Evolutionary conservation across 2,888 invertebrate species (phyloP).

Genomic region (Perizoma flavofasciatum): DNA sequence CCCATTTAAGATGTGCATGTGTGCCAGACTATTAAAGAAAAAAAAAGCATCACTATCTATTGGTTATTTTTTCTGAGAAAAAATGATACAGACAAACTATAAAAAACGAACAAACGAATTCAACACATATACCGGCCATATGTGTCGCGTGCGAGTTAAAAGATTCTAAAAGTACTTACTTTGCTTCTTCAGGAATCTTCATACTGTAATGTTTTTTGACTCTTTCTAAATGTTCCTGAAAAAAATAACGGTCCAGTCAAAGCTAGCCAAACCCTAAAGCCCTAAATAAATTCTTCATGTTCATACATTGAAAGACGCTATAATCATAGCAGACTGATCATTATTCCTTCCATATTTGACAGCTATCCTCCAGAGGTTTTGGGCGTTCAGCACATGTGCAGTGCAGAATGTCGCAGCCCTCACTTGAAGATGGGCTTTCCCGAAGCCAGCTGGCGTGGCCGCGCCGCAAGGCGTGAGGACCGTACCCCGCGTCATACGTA

Average conservation of each 20-base stretch:
- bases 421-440: slow-evolving; percentile 57
- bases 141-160: no score
- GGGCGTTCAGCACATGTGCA: slow-evolving; percentile 58
- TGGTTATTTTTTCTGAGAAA: no score
- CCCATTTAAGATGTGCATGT: no score
- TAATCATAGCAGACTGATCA: slow-evolving; percentile 48
- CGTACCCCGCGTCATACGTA: slow-evolving; percentile 68
- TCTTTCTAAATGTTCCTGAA: slow-evolving; percentile 52
- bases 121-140: no score
- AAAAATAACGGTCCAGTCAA: neutral
- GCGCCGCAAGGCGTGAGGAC: slow-evolving; percentile 57
- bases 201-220: slow-evolving; percentile 56
- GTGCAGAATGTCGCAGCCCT: slow-evolving; percentile 73
- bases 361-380: slow-evolving; percentile 59
- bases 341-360: slow-evolving; percentile 51
- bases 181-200: slow-evolving; percentile 48
- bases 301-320: slow-evolving; percentile 52
- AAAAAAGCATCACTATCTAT: no score
- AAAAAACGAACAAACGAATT: no score
- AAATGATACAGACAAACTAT: no score
- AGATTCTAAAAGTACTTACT: slow-evolving; percentile 44
- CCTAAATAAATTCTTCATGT: neutral
- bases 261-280: no score
- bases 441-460: slow-evolving; percentile 50
- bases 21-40: no score